Percentiles rank a stretch among this genome's conserved stretches.
Evolutionary conservation across 2,113 vertebrate genomes (phyloP).

Genomic region (Phainopepla nitens): DNA sequence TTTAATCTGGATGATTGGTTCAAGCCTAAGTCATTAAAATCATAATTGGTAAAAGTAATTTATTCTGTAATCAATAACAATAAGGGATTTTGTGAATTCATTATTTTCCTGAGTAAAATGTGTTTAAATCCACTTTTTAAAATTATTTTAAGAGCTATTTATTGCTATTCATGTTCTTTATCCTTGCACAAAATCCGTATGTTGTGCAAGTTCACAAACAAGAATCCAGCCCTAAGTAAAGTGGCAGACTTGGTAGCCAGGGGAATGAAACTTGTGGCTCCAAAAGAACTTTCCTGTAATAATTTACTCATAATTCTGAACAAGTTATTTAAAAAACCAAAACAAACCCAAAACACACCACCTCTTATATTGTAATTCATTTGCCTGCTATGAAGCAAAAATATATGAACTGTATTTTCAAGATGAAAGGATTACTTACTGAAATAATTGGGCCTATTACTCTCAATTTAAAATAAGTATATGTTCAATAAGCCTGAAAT

Average conservation of each 20-base stretch:
- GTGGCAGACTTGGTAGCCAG: not conserved
- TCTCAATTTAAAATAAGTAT: not conserved
- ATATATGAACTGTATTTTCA: not conserved
- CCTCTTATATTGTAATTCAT: not conserved
- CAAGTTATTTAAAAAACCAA: not conserved
- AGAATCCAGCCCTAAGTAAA: not conserved
- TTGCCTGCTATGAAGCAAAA: constrained; percentile 19
- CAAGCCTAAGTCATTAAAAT: constrained; percentile 23
- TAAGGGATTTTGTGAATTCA: not conserved
- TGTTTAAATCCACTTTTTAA: constrained; percentile 33
- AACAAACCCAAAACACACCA: too few species aligned
- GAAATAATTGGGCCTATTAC: not conserved
- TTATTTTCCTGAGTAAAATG: not conserved
- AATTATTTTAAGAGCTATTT: not conserved
- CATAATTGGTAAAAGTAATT: not conserved
- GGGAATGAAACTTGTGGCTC: constrained; percentile 7
- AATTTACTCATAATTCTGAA: not conserved
- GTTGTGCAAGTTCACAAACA: not conserved
- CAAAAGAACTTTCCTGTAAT: constrained; percentile 25
- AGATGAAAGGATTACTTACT: constrained; percentile 32
- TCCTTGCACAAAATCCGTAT: not conserved
- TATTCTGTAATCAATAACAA: not conserved
- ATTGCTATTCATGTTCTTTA: not conserved
- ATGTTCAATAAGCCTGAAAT: not conserved
- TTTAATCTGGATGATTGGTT: not conserved